Conservation (phyloP, 2,888 invertebrate genomes). For the Rhaphigaster nebulosa region DNA sequence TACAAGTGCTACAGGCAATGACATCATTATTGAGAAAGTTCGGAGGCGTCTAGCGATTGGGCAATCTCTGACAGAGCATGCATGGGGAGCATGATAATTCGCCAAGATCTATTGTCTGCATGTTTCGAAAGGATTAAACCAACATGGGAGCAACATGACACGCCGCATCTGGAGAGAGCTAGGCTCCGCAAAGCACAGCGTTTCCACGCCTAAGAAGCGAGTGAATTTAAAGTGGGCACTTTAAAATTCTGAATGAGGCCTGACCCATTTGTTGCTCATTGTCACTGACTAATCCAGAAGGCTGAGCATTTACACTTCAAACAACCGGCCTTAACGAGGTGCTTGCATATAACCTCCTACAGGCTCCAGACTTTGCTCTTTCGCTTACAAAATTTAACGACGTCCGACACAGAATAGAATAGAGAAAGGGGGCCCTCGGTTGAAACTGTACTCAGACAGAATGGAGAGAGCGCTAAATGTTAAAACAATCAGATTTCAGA, state of each 20-base stretch:
- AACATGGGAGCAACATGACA: background rate
- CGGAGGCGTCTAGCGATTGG: background rate
- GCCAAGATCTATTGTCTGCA: background rate
- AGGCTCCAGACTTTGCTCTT: slow-evolving; percentile 39
- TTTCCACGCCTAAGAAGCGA: slow-evolving; percentile 23
- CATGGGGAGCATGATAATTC: slow-evolving; percentile 18
- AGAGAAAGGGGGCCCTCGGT: background rate
- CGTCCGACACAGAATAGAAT: slow-evolving; percentile 32
- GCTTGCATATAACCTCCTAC: slow-evolving; percentile 37
- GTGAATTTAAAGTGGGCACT: slow-evolving; percentile 40
- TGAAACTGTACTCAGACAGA: slow-evolving; percentile 13
- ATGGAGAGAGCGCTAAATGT: slow-evolving; percentile 47
- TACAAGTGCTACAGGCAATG: background rate
- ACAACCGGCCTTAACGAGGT: slow-evolving; percentile 46
- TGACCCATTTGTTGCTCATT: slow-evolving; percentile 50
- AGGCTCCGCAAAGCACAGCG: background rate
- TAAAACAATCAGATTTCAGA: slow-evolving; percentile 44
- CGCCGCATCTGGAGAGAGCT: background rate
- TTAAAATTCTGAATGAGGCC: slow-evolving; percentile 50
- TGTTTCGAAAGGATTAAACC: slow-evolving; percentile 15
- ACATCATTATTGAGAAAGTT: slow-evolving; percentile 30
- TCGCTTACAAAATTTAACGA: slow-evolving; percentile 48
- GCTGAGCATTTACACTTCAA: slow-evolving; percentile 56
- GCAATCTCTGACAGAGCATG: background rate
- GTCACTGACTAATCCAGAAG: slow-evolving; percentile 53